phyloP scores from a whole-genome alignment of 1,140 invertebrate species.

The Chrysomallon squamiferum region DNA sequence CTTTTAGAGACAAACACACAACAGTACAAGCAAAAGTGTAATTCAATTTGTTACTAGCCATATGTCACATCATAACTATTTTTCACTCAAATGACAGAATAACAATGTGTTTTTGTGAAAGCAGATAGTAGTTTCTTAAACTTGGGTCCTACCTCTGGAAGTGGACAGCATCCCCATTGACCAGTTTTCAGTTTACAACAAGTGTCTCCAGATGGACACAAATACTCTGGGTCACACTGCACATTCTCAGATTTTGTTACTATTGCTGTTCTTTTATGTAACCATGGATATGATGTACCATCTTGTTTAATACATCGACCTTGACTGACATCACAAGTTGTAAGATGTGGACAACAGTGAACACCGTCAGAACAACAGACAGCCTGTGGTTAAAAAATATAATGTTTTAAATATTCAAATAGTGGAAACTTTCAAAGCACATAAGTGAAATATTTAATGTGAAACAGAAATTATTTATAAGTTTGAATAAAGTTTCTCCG shows the following conservation, averaged over 20 bases:
- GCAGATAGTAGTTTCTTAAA: neutral
- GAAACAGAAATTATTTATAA: neutral
- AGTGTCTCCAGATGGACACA: slow-evolving; percentile 11
- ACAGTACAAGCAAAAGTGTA: no score
- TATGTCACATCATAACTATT: no score
- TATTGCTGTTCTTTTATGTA: slow-evolving; percentile 10
- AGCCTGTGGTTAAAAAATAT: no score
- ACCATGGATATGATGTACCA: slow-evolving; percentile 9
- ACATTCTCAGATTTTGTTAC: neutral
- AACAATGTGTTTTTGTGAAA: no score
- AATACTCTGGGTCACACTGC: slow-evolving; percentile 13
- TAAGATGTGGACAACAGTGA: slow-evolving; percentile 37
- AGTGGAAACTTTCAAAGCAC: no score
- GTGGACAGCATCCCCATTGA: slow-evolving; percentile 18
- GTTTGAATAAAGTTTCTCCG: neutral
- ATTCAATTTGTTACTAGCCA: no score
- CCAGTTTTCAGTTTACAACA: slow-evolving; percentile 13
- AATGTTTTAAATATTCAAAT: no score
- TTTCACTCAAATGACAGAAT: no score
- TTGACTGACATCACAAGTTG: slow-evolving; percentile 27
- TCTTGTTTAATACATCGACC: neutral
- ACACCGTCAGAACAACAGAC: slow-evolving; percentile 31
- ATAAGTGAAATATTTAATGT: neutral
- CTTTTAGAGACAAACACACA: no score
- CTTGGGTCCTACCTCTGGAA: slow-evolving; percentile 7